Conservation (phyloP, 1,140 invertebrate species). For the Pogonognathellus flavescens region DNA sequence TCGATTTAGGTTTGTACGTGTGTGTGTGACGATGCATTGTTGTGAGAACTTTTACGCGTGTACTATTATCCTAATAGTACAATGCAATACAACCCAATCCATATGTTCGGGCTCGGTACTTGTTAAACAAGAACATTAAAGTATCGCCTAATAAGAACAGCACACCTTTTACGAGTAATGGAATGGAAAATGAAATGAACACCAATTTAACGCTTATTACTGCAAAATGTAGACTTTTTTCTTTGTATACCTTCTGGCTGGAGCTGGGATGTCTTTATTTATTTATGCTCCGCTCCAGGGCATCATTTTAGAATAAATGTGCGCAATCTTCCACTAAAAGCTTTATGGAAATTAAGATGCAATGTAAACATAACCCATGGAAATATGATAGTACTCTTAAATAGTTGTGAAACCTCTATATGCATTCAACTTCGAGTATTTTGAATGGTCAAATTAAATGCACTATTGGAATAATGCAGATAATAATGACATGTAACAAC, state of each 20-base stretch:
- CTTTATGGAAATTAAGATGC: constrained; percentile 1
- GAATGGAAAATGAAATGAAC: constrained; percentile 25
- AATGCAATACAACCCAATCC: not conserved
- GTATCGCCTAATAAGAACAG: constrained; percentile 39
- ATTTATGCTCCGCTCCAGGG: not conserved
- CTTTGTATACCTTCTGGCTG: not conserved
- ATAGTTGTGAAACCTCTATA: too few species aligned
- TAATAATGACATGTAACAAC: too few species aligned
- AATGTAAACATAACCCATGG: too few species aligned
- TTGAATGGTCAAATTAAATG: too few species aligned
- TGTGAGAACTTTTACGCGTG: not conserved
- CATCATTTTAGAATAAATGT: not conserved
- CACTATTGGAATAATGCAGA: too few species aligned
- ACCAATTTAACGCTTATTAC: not conserved
- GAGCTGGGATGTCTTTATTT: constrained; percentile 6
- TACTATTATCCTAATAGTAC: not conserved
- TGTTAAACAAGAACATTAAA: constrained; percentile 41
- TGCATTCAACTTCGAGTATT: too few species aligned
- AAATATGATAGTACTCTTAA: too few species aligned
- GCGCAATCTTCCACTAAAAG: not conserved
- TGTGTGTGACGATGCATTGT: not conserved
- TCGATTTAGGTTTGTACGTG: too few species aligned
- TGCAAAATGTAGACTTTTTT: not conserved
- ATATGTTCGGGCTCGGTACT: constrained; percentile 21
- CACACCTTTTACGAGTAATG: constrained; percentile 24